Evolutionary conservation across 37 sponge, comb jelly and placozoan genomes (phyloP).

Genomic region (Petrosia ficiformis): DNA sequence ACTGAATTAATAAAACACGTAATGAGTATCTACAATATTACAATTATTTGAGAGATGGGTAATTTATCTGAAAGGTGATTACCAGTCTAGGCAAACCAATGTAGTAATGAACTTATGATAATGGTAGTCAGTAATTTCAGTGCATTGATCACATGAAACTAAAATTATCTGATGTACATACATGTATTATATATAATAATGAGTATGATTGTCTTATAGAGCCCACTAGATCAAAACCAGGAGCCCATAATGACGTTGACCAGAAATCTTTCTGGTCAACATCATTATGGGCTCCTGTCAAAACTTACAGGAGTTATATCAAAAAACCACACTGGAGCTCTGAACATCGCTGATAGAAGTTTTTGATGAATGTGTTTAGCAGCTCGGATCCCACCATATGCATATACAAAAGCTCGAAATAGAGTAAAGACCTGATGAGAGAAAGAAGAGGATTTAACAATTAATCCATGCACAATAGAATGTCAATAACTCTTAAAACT

Average conservation of each 20-base stretch:
- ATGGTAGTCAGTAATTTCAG: no score
- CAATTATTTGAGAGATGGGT: no score
- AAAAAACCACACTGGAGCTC: conserved; percentile 85
- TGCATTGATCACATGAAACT: no score
- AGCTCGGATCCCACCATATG: conserved; percentile 94
- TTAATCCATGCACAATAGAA: no score
- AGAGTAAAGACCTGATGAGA: conserved; percentile 79
- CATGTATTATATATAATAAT: background rate
- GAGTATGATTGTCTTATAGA: background rate
- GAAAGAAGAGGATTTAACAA: background rate
- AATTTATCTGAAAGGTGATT: no score
- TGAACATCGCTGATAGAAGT: conserved; percentile 66
- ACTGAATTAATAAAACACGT: no score
- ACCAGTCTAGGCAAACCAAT: no score
- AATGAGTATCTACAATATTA: no score
- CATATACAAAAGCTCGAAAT: conserved; percentile 90
- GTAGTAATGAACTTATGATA: no score
- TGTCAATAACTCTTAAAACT: no score
- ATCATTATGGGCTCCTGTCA: background rate
- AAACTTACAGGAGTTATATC: conserved; percentile 88
- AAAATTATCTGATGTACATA: no score
- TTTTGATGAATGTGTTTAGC: conserved; percentile 75
- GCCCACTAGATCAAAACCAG: background rate
- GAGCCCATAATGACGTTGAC: no score
- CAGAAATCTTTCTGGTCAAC: background rate